Evolutionary conservation across 1,140 invertebrate species (phyloP), one percentile per base, ranked within the genome.

Genomic region (Trichonephila inaurata): DNA sequence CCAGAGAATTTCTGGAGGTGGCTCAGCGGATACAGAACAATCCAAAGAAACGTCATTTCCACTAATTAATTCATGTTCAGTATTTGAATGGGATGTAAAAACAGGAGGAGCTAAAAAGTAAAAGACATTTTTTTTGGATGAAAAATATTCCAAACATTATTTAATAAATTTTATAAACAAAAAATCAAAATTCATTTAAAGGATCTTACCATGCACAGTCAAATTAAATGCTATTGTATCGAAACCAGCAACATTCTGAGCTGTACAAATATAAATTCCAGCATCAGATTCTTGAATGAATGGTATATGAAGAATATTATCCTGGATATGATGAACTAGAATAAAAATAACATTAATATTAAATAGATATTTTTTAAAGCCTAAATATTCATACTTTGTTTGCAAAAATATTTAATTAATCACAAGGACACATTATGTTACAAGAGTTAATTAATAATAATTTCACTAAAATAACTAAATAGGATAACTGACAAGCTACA

Each of bases 1-100:
- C 96, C 96, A 96, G 8, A 62, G 93, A 0, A 96, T 94, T 5
- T 93, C 94, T 19, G 96, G 96, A n/a, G 94, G 60, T 5, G 96
- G 96, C 33, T 94, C 94, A 12, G 95, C 96, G 51, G 89, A 95
- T 2, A 95, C 95, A 21, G 95, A 94, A 94, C 96, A 96, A 60
- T 94, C 86, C 51, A 94, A 86, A 21, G 28, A 18, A 16, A 92
- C 66, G 7, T 62, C 33, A 40, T 58, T 86, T 8, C 92, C 94
- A 62, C 28, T 61, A 8, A 62, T 33, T 19, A 83, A 61, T 66
- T 94, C 92, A 82, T 40, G 16, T 19, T 51, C 28, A 12, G 51
- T 7, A n/a, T 21, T 16, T 28, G 33, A 0, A 69, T 40, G 77
- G 19, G 93, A 64, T n/a, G 24, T 83, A 51, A 90, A 85, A 58